Evolutionary conservation across 2,888 invertebrate genomes (phyloP), one percentile per base, ranked within the genome.

Genomic region (Meteorus cinctellus): DNA sequence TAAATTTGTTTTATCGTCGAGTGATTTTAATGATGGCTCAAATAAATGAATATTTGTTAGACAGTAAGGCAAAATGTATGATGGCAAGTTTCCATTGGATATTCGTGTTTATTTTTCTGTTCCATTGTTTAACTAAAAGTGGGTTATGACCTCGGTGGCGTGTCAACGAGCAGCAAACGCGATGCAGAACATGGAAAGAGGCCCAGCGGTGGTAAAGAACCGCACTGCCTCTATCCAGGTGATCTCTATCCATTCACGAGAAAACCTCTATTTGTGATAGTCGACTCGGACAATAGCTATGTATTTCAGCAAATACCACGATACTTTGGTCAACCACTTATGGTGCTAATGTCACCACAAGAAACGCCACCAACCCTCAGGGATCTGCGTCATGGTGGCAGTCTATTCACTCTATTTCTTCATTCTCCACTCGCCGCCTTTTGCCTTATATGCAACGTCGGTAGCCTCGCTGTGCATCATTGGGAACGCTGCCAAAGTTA

Each of bases 231-330:
- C 81, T 96, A 98, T 90, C 98, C 98, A 41, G 98, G 97, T 78
- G 98, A 98, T 90, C 91, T 98, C 79, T 95, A 96, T 89, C 96
- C 98, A 1, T 98, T 96, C 91, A 97, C 97, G 24, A 93, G 98
- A 83, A 94, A 96, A 86, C 98, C 98, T 45, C 92, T 98, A 79
- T 97, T 98, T 91, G 92, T 98, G 77, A 95, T 98, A 81, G 95
- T 98, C 82, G 98, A 98, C 90, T 98, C 98, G 81, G 97, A 98
- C 91, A 98, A 98, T 91, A 97, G 97, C 86, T 95, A 95, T 90
- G 95, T 96, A 81, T 97, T 97, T 91, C 95, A 96, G 92, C 95
- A 96, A 88, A 95, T 98, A 87, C 97, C 97, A 69, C 92, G 94
- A 80, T 94, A 96, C 88, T 98, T 98, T 90, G 98, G 97, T 34